Evolutionary conservation across 1,140 invertebrate species (phyloP).

Genomic region (Drosophila burlai): DNA sequence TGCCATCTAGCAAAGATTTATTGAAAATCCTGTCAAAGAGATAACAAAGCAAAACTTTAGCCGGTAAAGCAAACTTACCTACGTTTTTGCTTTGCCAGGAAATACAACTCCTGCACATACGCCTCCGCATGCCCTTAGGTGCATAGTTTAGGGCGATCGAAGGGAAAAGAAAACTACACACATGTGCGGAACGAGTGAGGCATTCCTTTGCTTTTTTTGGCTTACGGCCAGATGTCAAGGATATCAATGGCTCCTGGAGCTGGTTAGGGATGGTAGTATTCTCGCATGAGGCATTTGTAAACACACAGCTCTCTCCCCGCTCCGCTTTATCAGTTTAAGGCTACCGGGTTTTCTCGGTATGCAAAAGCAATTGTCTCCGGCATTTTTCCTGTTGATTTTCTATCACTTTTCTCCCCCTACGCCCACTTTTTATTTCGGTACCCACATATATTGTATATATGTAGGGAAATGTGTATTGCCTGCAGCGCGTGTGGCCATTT

Average conservation of each 20-base stretch:
- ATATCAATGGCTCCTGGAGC: conserved; percentile 22
- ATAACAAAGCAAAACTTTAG: conserved; percentile 1
- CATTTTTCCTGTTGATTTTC: conserved; percentile 63
- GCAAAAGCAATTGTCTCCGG: conserved; percentile 69
- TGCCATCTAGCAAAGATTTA: neutral
- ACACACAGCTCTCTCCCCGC: conserved; percentile 26
- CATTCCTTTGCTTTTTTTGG: conserved; percentile 40
- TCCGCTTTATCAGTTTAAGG: conserved; percentile 5
- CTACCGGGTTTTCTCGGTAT: conserved; percentile 29
- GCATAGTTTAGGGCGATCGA: conserved; percentile 19
- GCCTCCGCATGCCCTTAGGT: neutral
- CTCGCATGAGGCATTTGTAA: conserved; percentile 59
- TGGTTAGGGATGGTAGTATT: conserved; percentile 23
- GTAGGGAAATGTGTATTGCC: neutral
- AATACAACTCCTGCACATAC: neutral
- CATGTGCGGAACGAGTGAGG: conserved; percentile 3
- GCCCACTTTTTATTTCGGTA: neutral
- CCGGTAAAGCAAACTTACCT: conserved; percentile 10
- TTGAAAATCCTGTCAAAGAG: neutral
- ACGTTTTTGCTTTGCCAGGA: conserved; percentile 18
- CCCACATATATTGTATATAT: no score
- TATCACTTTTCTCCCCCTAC: neutral
- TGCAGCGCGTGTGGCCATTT: conserved; percentile 69
- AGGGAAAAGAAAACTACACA: conserved; percentile 27
- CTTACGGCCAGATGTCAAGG: conserved; percentile 47